Conservation (phyloP, 2,797 vertebrate species). For the Okamejei kenojei region DNA sequence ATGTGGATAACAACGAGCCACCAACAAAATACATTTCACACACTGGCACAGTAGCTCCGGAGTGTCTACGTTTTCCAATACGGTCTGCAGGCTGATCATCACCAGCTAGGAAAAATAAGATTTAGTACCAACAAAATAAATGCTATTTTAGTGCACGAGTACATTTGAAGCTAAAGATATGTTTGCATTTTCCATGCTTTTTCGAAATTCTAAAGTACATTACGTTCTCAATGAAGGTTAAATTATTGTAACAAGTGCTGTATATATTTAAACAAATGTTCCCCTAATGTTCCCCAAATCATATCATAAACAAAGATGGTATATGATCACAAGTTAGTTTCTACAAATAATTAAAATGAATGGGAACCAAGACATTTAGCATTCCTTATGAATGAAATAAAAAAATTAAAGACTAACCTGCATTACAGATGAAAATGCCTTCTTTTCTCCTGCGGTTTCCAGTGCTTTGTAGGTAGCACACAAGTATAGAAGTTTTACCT, state of each 20-base stretch:
- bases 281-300: not conserved
- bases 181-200: not conserved
- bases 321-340: not conserved
- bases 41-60: slow-evolving; percentile 94
- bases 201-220: not conserved
- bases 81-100: slow-evolving; percentile 94
- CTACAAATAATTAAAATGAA: not conserved
- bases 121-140: not conserved
- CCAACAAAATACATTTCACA: slow-evolving; percentile 90
- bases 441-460: slow-evolving; percentile 93
- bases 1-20: slow-evolving; percentile 92
- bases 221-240: not conserved
- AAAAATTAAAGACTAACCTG: slow-evolving; percentile 64
- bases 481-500: slow-evolving; percentile 91
- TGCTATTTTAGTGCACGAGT: not conserved
- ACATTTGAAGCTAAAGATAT: not conserved
- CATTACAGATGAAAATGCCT: slow-evolving; percentile 94
- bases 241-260: not conserved
- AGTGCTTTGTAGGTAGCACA: slow-evolving; percentile 84
- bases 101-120: slow-evolving; percentile 69
- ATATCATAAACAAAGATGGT: not conserved
- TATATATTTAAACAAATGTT: not conserved
- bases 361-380: not conserved
- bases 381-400: not conserved
- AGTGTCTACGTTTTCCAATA: slow-evolving; percentile 95